Base-by-base conservation (phyloP, 2,888 invertebrate species). In the Microctonus hyperodae region DNA sequence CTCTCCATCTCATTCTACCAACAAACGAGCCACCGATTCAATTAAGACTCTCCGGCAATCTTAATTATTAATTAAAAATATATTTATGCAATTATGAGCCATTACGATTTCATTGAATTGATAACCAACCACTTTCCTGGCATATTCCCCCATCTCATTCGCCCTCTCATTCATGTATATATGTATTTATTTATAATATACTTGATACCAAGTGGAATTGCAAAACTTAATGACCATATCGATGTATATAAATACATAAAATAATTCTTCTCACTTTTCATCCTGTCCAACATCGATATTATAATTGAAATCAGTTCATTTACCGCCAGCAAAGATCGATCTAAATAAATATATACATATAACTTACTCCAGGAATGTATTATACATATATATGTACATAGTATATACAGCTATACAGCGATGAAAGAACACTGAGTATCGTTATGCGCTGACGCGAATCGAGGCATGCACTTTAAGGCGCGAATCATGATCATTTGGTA, bases 31-130 rank as follows among this genome's bases (percentile, higher is more conserved):
- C 77, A 76, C 73, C 74, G 76, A 81, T 81, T 82, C 81, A 81
- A 82, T 82, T 81, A 82, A 78, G 76, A 11, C 9, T 76, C 76
- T 75, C 70, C 74, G 71, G 75, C 74, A 78, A 81, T 81, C 81
- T 79, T 78, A 78, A 79, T 79, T 77, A 80, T 80, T 81, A 81
- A 82, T 82, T 81, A 80, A 81, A 78, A 78, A 79, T 80, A 79
- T 79, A 79, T 81, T 80, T 81, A 79, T 80, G 77, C 79, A 81
- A 80, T 81, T 81, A 81, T 78, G 75, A 75, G 67, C 77, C 78
- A 78, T 80, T 80, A 79, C 77, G 80, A 81, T 78, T 75, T 73
- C 70, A 70, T 66, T 66, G 65, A 69, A 68, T 65, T 74, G 79
- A 81, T 82, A 82, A 71, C 48, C 35, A 23, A 31, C n/a, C 28